phyloP scores from a whole-genome alignment of 2,113 vertebrate genomes.

The Fregetta grallaria region DNA sequence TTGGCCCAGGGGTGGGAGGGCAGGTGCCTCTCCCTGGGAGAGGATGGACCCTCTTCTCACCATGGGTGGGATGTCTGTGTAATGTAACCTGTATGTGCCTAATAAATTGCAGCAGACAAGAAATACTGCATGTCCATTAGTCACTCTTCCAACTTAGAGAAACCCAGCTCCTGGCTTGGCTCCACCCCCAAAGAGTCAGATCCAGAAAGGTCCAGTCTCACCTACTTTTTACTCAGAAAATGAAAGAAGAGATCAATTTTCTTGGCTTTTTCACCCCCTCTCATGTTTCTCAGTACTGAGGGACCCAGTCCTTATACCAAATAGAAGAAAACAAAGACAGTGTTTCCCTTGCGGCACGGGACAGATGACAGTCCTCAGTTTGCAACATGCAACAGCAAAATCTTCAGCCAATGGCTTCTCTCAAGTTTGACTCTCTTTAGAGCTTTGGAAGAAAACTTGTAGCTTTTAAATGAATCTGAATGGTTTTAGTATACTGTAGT shows the following conservation, averaged over 20 bases:
- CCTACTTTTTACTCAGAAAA: not conserved
- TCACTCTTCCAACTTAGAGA: not conserved
- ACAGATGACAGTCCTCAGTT: not conserved
- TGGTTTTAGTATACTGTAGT: not conserved
- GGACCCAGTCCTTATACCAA: not conserved
- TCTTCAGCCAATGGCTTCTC: not conserved
- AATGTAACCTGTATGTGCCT: not conserved
- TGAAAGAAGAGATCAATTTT: not conserved
- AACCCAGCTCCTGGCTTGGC: not conserved
- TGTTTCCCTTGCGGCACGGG: rapidly evolving
- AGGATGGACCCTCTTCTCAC: not conserved
- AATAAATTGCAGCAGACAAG: not conserved
- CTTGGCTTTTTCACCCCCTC: not conserved
- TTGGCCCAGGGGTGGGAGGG: not conserved
- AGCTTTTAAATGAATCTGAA: not conserved
- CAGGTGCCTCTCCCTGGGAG: not conserved
- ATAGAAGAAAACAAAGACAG: not conserved
- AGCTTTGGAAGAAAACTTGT: not conserved
- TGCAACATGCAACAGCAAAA: not conserved
- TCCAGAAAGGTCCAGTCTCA: not conserved
- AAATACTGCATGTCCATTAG: not conserved
- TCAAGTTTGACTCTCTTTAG: not conserved
- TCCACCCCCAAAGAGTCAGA: not conserved
- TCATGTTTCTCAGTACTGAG: not conserved
- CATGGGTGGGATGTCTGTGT: not conserved